Evolutionary conservation across 2,113 vertebrate genomes (phyloP), one percentile per base, ranked within the genome.

Genomic region (Archilochus colubris): DNA sequence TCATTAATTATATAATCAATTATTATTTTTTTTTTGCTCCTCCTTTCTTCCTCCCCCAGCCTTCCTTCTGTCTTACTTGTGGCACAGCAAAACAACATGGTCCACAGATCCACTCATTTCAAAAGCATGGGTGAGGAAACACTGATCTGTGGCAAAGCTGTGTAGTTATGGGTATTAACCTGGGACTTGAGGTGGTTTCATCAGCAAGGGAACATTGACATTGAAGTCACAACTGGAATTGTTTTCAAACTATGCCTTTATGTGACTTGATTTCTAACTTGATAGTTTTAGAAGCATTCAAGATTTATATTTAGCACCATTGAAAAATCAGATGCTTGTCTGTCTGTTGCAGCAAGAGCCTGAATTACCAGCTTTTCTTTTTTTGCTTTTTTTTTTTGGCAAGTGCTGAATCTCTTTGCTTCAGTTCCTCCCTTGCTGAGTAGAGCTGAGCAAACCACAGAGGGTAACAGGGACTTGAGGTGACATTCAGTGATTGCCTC

Each of bases 401-500:
- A 27, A 31, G 24, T 28, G 57, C 67, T 4, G 3, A 15, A 5
- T 15, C 6, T 20, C 31, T 43, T 3, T 12, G n/a, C 38, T 50
- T 43, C 2, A 21, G 20, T 61, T 61, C 66, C n/a, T 9, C 14
- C 6, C 8, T 9, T 23, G 15, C 57, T 15, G 3, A 40, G 70
- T 24, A 72, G 31, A 51, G 11, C 9, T 10, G 43, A 4, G 8
- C 2, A 10, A 43, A 20, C 40, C 6, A 0, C 1, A 12, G 58
- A 31, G 31, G 13, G 31, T 38, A 21, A 24, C 0, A 6, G 55
- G 21, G 23, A 8, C 40, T 11, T 6, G 61, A 66, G 64, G 43
- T 54, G n/a, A 7, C 16, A 5, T 31, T 58, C 0, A 3, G 59
- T 31, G 58, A 23, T 6, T 0, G 1, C 30, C 22, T 38, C 17